Conservation (phyloP, 2,888 invertebrate genomes). For the Philaethria dido region DNA sequence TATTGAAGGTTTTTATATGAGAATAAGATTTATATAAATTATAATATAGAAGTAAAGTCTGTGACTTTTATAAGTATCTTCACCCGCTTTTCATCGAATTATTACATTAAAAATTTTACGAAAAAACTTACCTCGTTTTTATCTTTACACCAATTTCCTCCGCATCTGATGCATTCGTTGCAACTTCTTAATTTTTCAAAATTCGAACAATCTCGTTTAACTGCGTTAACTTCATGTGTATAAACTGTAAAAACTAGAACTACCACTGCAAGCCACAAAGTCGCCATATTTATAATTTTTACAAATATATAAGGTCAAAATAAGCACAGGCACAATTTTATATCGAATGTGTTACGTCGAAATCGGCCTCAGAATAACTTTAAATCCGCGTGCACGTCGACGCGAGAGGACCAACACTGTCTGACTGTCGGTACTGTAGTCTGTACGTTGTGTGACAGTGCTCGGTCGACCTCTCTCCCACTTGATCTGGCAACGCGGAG, state of each 20-base stretch:
- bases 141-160: conserved; percentile 66
- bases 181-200: conserved; percentile 54
- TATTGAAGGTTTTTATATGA: not conserved
- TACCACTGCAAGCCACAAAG: conserved; percentile 62
- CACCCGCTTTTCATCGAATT: not conserved
- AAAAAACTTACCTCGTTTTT: conserved; percentile 52
- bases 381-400: conserved; percentile 55
- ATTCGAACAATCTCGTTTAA: conserved; percentile 52
- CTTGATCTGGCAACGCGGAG: conserved; percentile 54
- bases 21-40: not conserved
- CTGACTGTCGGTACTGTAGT: no score
- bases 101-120: not conserved
- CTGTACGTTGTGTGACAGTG: conserved; percentile 31
- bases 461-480: conserved; percentile 45
- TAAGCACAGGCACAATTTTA: conserved; percentile 37
- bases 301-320: conserved; percentile 40
- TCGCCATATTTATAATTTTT: conserved; percentile 54
- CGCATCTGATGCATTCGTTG: conserved; percentile 69
- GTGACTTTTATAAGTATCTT: not conserved
- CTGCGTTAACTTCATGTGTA: conserved; percentile 59
- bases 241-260: conserved; percentile 59
- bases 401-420: conserved; percentile 60
- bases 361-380: conserved; percentile 48
- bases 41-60: not conserved
- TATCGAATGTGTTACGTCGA: conserved; percentile 10